phyloP scores from a whole-genome alignment of 2,888 invertebrate genomes.

The Meandrusa payeni region DNA sequence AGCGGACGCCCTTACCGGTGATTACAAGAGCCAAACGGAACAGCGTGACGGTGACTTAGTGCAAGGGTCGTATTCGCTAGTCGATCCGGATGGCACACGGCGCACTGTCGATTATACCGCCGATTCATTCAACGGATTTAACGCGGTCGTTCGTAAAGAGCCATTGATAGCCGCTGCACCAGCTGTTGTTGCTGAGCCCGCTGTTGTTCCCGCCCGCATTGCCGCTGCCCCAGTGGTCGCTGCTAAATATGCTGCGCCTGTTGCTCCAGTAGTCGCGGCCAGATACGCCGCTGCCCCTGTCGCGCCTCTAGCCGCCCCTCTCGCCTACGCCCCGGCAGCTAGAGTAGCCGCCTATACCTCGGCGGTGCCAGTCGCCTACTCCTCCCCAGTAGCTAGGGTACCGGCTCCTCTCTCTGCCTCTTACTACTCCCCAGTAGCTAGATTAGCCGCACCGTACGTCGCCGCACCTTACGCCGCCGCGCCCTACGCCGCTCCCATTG shows the following conservation, averaged over 20 bases:
- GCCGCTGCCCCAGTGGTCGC: slow-evolving; percentile 39
- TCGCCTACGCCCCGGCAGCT: slow-evolving; percentile 29
- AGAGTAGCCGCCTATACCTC: slow-evolving; percentile 28
- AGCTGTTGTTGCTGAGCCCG: slow-evolving; percentile 39
- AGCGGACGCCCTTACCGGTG: slow-evolving; percentile 61
- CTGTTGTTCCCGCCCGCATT: slow-evolving; percentile 41
- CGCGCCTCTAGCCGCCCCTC: slow-evolving; percentile 42
- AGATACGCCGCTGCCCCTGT: slow-evolving; percentile 35
- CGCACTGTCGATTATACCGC: slow-evolving; percentile 65
- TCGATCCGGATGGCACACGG: slow-evolving; percentile 60
- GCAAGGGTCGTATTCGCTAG: slow-evolving; percentile 59
- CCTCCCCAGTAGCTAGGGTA: slow-evolving; percentile 30
- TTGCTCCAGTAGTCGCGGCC: slow-evolving; percentile 34
- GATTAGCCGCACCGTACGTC: slow-evolving; percentile 37
- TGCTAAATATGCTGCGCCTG: slow-evolving; percentile 33
- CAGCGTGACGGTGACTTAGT: slow-evolving; percentile 77
- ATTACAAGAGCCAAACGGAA: slow-evolving; percentile 68
- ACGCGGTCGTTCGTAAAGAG: slow-evolving; percentile 61
- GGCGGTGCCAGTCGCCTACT: slow-evolving; percentile 27
- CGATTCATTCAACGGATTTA: slow-evolving; percentile 62
- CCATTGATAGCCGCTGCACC: slow-evolving; percentile 49
- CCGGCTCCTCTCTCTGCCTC: slow-evolving; percentile 39
- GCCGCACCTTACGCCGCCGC: slow-evolving; percentile 49
- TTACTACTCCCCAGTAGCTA: slow-evolving; percentile 33
- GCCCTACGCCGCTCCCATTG: slow-evolving; percentile 41